Evolutionary conservation across 2,797 vertebrate species (phyloP).

Genomic region (Morelia viridis): DNA sequence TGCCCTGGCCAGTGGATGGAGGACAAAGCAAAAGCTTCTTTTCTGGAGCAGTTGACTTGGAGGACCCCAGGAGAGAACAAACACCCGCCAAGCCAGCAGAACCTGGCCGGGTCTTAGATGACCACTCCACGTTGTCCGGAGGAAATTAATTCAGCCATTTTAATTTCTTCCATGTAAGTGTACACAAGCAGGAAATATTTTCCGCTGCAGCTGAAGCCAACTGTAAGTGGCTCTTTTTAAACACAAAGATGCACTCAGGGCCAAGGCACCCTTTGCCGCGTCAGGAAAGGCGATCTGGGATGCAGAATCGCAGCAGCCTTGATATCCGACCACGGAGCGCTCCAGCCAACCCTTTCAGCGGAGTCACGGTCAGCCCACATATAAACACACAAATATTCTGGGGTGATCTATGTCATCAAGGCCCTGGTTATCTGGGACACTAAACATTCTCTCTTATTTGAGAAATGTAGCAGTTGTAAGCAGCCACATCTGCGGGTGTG

Average conservation of each 20-base stretch:
- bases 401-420: not conserved
- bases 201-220: not conserved
- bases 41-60: not conserved
- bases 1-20: not conserved
- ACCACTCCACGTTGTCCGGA: not conserved
- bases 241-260: not conserved
- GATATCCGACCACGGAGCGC: slow-evolving; percentile 10
- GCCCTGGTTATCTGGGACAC: not conserved
- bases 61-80: not conserved
- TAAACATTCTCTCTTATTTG: not conserved
- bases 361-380: not conserved
- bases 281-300: not conserved
- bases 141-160: not conserved
- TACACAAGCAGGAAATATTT: slow-evolving; percentile 24
- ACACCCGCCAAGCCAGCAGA: not conserved
- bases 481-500: not conserved
- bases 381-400: not conserved
- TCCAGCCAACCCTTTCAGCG: slow-evolving; percentile 7
- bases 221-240: not conserved
- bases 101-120: not conserved
- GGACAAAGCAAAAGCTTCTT: not conserved
- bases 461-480: not conserved
- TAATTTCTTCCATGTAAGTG: not conserved
- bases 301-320: not conserved
- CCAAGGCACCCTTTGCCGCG: not conserved